A percentile compares a stretch with the other conserved stretches of the same genome.
These are phyloP conservation scores for Drosophila kuntzei DNA, from an alignment of 2,888 invertebrate genomes.

Conservation along the genomic window DNA sequence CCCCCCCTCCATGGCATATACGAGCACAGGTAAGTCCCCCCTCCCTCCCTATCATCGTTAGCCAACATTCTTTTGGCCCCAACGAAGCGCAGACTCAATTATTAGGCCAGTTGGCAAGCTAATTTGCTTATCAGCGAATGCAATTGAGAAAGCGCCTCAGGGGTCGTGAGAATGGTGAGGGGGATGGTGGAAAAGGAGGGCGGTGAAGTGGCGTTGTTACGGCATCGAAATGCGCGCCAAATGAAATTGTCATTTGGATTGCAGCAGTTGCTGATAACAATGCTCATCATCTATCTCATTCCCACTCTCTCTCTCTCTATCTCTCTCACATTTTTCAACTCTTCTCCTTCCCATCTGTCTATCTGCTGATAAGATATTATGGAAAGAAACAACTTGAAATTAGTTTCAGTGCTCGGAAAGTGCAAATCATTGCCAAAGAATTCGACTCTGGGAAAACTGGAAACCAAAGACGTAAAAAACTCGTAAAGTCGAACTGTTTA, in stretches of 20 bases:
- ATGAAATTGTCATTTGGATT: slow-evolving; percentile 70
- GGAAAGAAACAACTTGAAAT: slow-evolving; percentile 37
- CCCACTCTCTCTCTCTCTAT: not conserved
- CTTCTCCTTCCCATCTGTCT: not conserved
- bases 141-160: slow-evolving; percentile 30
- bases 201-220: too few relatives aligned
- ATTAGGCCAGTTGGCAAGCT: slow-evolving; percentile 73
- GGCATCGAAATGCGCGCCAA: slow-evolving; percentile 69
- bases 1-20: slow-evolving; percentile 31
- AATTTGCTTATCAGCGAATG: slow-evolving; percentile 75
- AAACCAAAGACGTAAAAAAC: not conserved
- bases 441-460: slow-evolving; percentile 6
- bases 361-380: slow-evolving; percentile 45
- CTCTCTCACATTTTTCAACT: not conserved
- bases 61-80: slow-evolving; percentile 12
- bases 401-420: slow-evolving; percentile 37
- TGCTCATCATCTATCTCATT: slow-evolving; percentile 2
- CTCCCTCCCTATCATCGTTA: slow-evolving; percentile 1
- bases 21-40: slow-evolving; percentile 24
- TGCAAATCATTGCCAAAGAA: slow-evolving; percentile 42
- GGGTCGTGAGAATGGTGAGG: not conserved
- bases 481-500: slow-evolving; percentile 67
- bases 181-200: not conserved
- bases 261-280: slow-evolving; percentile 59
- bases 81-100: slow-evolving; percentile 48